These are phyloP conservation scores for Rhagophthalmus giganteus DNA, from an alignment of 2,888 invertebrate genomes.

Conservation along the genomic window DNA sequence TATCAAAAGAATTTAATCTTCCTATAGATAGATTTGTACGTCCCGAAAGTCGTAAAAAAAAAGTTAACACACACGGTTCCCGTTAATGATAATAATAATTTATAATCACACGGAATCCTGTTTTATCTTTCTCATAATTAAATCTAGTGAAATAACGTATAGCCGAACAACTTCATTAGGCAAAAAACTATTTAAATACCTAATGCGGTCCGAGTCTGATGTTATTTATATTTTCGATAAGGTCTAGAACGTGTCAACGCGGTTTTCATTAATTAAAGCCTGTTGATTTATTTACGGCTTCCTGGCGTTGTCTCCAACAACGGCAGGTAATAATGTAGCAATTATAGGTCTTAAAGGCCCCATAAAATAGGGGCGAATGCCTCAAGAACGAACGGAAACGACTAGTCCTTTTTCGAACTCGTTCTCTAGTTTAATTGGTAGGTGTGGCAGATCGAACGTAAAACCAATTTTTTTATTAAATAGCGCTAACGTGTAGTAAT, in stretches of 20 bases:
- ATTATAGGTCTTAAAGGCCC: slow-evolving; percentile 34
- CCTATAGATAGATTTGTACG: too few relatives aligned
- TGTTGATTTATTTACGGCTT: slow-evolving; percentile 35
- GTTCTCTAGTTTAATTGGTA: slow-evolving; percentile 32
- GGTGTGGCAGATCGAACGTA: slow-evolving; percentile 26
- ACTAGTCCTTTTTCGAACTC: slow-evolving; percentile 9
- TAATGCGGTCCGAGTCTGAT: slow-evolving; percentile 12
- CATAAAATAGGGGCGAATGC: slow-evolving; percentile 28
- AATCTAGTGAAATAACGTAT: slow-evolving; percentile 15
- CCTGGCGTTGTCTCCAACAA: slow-evolving; percentile 31
- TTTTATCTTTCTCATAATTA: slow-evolving; percentile 18
- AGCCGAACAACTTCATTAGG: slow-evolving; percentile 17
- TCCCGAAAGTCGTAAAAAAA: too few relatives aligned
- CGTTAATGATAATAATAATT: too few relatives aligned
- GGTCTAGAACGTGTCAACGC: slow-evolving; percentile 30
- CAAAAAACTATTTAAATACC: slow-evolving; percentile 16
- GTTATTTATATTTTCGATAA: slow-evolving; percentile 33
- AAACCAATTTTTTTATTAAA: slow-evolving; percentile 8
- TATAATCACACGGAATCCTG: too few relatives aligned
- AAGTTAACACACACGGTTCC: too few relatives aligned
- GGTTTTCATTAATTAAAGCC: slow-evolving; percentile 35
- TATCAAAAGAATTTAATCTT: too few relatives aligned
- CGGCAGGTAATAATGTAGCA: slow-evolving; percentile 36
- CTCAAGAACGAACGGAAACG: slow-evolving; percentile 4
- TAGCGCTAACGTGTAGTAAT: neutral